Base-by-base conservation (phyloP, 2,797 vertebrate species). In the Aulostomus chinensis region DNA sequence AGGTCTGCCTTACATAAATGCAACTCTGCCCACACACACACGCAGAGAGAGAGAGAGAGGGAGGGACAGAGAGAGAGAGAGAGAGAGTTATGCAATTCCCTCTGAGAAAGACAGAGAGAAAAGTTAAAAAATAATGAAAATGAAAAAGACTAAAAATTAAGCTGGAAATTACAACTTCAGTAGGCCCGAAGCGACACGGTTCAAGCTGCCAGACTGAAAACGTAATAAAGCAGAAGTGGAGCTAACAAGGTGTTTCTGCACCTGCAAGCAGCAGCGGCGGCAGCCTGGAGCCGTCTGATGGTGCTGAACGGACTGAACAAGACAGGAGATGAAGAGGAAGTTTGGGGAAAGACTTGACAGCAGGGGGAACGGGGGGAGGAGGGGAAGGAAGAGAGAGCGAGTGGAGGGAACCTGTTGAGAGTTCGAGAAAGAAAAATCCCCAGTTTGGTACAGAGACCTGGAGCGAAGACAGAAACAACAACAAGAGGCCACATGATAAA, bases 1-100 rank as follows among this genome's bases (percentile, higher is more conserved):
- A 83, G 69, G 76, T 81, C 64, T 10, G 38, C 73, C 75, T 88
- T 88, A 85, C 77, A 86, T 88, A 86, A 88, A 74, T 59, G 59
- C 60, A 78, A 50, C 4, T 20, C 83, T 81, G 78, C 84, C 78
- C 85, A 69, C 81, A 80, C 78, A 71, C 67, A 52, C 33, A 56
- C 46, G 47, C 55, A 43, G 56, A 53, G 24, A 32, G 47, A 54
- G 26, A 49, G n/a, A 59, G 10, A 65, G 39, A 43, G 4, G 4
- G 4, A 24, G 4, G 8, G 4, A 24, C 50, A 25, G 22, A 49
- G 15, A 36, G 10, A 28, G 32, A 29, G 32, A 53, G 15, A 60
- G 11, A 59, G 32, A 62, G 30, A 73, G 72, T 86, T 86, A 88
- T 70, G 79, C 76, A 87, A 88, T 81, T 77, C 76, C 69, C 86